phyloP scores from a whole-genome alignment of 1,140 invertebrate genomes.

The Lordiphosa mommai region DNA sequence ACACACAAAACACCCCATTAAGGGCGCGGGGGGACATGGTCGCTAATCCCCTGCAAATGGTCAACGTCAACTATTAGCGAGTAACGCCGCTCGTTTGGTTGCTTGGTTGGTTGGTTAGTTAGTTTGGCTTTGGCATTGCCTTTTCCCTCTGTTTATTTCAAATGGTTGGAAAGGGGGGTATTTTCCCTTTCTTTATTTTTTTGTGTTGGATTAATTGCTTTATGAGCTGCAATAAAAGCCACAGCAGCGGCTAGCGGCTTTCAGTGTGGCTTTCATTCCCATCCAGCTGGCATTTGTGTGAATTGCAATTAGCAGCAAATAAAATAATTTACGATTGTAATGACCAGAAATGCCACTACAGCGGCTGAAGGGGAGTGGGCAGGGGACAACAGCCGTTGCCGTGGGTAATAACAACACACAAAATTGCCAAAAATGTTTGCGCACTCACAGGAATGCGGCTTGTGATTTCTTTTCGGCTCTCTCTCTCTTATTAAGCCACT shows the following conservation, averaged over 20 bases:
- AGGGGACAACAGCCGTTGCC: constrained; percentile 14
- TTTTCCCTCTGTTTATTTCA: background rate
- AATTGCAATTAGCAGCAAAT: constrained; percentile 77
- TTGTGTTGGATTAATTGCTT: constrained; percentile 58
- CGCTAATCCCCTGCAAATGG: constrained; percentile 57
- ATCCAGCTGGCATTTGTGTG: constrained; percentile 48
- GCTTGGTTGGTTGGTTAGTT: constrained; percentile 41
- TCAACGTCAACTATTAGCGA: constrained; percentile 56
- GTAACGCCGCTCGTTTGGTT: background rate
- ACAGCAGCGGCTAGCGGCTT: background rate
- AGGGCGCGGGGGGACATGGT: constrained; percentile 8
- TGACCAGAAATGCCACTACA: constrained; percentile 45
- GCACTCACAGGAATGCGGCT: constrained; percentile 26
- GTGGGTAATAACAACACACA: constrained; percentile 59
- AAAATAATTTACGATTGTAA: constrained; percentile 77
- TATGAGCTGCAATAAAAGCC: constrained; percentile 71
- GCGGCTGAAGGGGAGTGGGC: background rate
- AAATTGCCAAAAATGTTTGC: constrained; percentile 51
- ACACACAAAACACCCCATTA: constrained; percentile 3
- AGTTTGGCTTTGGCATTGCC: constrained; percentile 15
- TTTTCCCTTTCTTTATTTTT: background rate
- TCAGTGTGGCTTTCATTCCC: background rate
- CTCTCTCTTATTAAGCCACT: constrained; percentile 52
- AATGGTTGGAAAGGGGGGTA: background rate
- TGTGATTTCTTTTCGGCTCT: constrained; percentile 26